Conservation (phyloP, 2,888 invertebrate genomes). For the Megaustenia siamemsis region DNA sequence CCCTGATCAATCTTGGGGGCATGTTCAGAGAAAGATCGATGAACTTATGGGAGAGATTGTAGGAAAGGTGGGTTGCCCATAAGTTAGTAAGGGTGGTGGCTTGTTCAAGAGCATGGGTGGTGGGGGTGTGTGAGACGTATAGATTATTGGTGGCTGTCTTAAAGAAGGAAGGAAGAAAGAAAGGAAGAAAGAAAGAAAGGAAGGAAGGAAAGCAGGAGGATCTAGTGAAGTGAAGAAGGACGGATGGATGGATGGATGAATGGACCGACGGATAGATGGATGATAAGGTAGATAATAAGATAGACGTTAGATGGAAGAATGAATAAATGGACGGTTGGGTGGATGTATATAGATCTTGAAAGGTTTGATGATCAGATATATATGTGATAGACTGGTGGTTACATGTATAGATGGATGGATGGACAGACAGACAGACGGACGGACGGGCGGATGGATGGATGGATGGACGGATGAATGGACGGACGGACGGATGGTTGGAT, state of each 20-base stretch:
- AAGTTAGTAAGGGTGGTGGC: neutral
- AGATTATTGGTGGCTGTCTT: conserved; percentile 29
- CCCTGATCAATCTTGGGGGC: conserved; percentile 30
- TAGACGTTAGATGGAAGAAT: too few species aligned
- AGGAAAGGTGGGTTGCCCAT: conserved; percentile 12
- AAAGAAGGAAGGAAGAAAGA: neutral
- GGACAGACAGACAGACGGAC: too few species aligned
- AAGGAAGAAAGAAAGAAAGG: neutral
- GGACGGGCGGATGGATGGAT: neutral
- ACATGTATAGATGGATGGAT: neutral
- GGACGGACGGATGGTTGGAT: neutral
- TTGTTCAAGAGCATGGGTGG: conserved; percentile 10
- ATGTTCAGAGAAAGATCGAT: neutral
- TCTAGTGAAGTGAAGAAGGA: neutral
- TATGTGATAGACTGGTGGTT: neutral
- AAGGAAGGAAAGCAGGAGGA: neutral
- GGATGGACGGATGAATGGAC: conserved; percentile 11
- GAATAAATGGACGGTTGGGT: neutral
- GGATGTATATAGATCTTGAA: neutral
- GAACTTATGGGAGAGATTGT: neutral
- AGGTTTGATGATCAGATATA: neutral
- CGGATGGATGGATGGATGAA: neutral
- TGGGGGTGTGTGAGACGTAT: neutral
- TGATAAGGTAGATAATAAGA: neutral
- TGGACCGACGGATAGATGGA: neutral